Evolutionary conservation across 35 echinoderm and acorn worm species (phyloP).

Genomic region (Holothuria glaberrima): DNA sequence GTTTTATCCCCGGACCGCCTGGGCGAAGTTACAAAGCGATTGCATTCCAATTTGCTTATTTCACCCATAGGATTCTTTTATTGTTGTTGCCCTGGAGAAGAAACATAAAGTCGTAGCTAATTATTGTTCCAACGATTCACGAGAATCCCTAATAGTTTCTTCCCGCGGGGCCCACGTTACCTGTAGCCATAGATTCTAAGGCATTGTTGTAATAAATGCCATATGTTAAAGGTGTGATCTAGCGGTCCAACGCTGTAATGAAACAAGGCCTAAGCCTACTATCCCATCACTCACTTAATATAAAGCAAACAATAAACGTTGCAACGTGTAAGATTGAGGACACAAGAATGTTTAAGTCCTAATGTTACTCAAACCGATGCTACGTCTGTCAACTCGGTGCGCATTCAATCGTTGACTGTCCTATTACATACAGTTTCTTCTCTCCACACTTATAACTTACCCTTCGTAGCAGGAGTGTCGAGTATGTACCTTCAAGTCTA

Average conservation of each 20-base stretch:
- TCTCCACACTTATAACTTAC: too few relatives aligned
- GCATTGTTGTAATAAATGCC: slow-evolving; percentile 6
- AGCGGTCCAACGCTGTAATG: too few relatives aligned
- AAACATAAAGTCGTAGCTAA: not conserved
- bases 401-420: too few relatives aligned
- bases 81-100: slow-evolving; percentile 1
- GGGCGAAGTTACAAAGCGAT: slow-evolving; percentile 4
- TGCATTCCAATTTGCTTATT: slow-evolving; percentile 1
- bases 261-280: not conserved
- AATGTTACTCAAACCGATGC: too few relatives aligned
- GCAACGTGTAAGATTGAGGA: too few relatives aligned
- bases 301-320: too few relatives aligned
- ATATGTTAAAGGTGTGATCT: slow-evolving; percentile 27
- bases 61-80: slow-evolving; percentile 8
- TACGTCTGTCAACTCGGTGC: too few relatives aligned
- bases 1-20: not conserved
- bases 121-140: not conserved
- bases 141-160: slow-evolving; percentile 4
- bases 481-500: too few relatives aligned
- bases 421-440: too few relatives aligned
- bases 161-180: not conserved
- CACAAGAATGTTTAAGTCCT: too few relatives aligned
- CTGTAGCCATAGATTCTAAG: not conserved
- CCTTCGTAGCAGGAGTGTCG: too few relatives aligned
- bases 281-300: not conserved